Evolutionary conservation across 2,797 vertebrate species (phyloP).

Genomic region (Thripadectes ignobilis): DNA sequence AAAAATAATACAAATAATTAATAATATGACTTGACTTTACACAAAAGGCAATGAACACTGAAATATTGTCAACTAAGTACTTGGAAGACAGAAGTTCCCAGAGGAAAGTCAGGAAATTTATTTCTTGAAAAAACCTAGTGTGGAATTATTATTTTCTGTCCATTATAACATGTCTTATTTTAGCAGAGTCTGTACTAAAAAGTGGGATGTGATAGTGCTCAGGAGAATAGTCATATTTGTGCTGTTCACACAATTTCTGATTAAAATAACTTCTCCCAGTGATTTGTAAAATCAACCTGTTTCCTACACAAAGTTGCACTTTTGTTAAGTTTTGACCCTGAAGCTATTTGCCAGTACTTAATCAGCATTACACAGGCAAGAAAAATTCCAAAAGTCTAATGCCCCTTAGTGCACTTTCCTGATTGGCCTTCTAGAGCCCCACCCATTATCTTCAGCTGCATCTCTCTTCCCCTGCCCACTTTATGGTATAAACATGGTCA

Average conservation of each 20-base stretch:
- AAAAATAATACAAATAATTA: neutral
- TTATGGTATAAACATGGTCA: neutral
- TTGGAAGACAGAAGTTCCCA: neutral
- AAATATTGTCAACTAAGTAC: neutral
- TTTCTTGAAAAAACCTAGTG: conserved; percentile 36
- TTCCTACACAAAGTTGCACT: neutral
- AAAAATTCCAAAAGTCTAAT: neutral
- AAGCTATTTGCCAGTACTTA: conserved; percentile 11
- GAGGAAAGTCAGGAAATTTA: neutral
- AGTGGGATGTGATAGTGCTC: conserved; percentile 64
- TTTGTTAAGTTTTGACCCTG: neutral
- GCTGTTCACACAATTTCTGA: conserved; percentile 59
- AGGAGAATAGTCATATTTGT: conserved; percentile 61
- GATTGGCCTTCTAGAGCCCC: neutral
- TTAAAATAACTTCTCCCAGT: conserved; percentile 38
- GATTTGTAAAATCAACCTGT: conserved; percentile 48
- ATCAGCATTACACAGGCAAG: neutral
- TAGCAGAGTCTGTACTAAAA: conserved; percentile 44
- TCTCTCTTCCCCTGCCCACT: neutral
- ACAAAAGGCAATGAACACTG: neutral
- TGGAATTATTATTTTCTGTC: conserved; percentile 7
- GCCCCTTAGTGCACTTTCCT: neutral
- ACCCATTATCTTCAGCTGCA: neutral
- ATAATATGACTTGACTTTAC: neutral
- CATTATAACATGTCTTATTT: conserved; percentile 62